Percentiles rank a stretch among this genome's conserved stretches.
phyloP scores from a whole-genome alignment of 1,140 invertebrate genomes.

The Lerema accius region DNA sequence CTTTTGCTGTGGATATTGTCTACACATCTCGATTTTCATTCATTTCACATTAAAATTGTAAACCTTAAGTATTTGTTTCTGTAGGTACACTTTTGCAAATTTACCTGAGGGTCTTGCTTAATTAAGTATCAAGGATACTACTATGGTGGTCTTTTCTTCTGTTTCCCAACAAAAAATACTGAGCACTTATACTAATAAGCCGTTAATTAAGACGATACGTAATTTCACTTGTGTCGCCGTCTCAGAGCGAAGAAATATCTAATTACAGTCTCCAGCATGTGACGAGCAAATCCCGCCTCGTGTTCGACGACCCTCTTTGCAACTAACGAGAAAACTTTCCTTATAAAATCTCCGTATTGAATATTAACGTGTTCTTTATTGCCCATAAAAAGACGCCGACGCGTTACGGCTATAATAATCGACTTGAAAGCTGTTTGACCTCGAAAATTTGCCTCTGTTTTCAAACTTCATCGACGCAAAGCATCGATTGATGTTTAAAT shows the following conservation, averaged over 20 bases:
- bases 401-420: constrained; percentile 51
- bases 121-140: no score
- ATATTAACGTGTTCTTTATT: constrained; percentile 75
- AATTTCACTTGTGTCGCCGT: background rate
- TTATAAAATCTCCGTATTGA: constrained; percentile 75
- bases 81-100: no score
- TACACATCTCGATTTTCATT: no score
- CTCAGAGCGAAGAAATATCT: constrained; percentile 34
- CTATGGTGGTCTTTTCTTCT: no score
- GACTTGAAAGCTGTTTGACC: constrained; percentile 40
- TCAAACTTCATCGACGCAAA: background rate
- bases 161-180: no score
- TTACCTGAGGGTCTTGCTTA: no score
- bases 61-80: no score
- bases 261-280: constrained; percentile 38
- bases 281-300: constrained; percentile 37
- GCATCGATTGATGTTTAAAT: no score
- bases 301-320: constrained; percentile 31
- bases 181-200: background rate
- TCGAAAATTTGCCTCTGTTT: constrained; percentile 1
- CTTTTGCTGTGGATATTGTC: no score
- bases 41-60: no score
- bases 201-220: constrained; percentile 9
- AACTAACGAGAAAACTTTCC: constrained; percentile 72
- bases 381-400: constrained; percentile 58